Percentiles rank a stretch among this genome's conserved stretches.
phyloP scores from a whole-genome alignment of 1,140 invertebrate genomes.

The Drosophila sp. region DNA sequence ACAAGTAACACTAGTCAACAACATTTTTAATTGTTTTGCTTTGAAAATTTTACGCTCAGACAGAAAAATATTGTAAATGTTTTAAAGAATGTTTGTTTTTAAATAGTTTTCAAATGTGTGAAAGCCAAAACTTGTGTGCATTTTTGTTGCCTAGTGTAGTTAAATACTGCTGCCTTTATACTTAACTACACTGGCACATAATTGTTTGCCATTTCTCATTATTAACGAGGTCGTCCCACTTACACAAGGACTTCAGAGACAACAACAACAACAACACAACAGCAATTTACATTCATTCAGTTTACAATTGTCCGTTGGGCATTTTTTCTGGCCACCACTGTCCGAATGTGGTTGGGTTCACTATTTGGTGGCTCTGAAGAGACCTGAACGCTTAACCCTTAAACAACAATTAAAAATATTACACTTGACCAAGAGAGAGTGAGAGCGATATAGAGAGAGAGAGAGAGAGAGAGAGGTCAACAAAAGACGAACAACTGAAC shows the following conservation, averaged over 20 bases:
- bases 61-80: too few relatives aligned
- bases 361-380: conserved; percentile 39
- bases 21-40: not conserved
- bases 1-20: conserved; percentile 14
- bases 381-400: conserved; percentile 68
- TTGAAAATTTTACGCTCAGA: too few relatives aligned
- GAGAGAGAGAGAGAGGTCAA: not conserved
- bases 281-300: conserved; percentile 15
- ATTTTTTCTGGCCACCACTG: conserved; percentile 34
- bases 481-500: conserved; percentile 31
- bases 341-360: conserved; percentile 46
- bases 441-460: conserved; percentile 7
- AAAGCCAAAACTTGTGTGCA: not conserved
- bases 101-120: not conserved
- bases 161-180: conserved; percentile 17
- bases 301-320: conserved; percentile 14
- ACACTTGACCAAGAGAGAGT: conserved; percentile 42
- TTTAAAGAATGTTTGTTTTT: too few relatives aligned
- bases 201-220: conserved; percentile 58
- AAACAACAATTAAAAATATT: conserved; percentile 82
- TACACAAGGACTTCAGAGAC: conserved; percentile 14
- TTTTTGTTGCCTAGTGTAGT: conserved; percentile 12
- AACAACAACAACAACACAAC: conserved; percentile 12
- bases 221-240: conserved; percentile 38
- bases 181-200: conserved; percentile 44